Conservation (phyloP, 2,797 vertebrate genomes). For the Semotilus atromaculatus region DNA sequence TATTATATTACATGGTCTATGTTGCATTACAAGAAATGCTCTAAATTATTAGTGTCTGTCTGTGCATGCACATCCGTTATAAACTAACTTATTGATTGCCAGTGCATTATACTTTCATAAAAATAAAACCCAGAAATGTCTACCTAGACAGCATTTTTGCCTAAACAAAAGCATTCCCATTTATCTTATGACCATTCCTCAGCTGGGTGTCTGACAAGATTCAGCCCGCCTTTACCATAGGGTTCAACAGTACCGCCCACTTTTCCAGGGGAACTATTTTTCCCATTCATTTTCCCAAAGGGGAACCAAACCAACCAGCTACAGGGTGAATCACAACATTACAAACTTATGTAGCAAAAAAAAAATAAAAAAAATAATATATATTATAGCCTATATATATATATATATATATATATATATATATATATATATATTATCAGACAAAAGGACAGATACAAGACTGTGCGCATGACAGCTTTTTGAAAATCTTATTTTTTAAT, state of each 20-base stretch:
- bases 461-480: too few species aligned
- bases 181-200: too few species aligned
- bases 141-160: not conserved
- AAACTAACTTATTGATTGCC: not conserved
- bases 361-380: too few species aligned
- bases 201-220: too few species aligned
- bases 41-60: not conserved
- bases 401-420: too few species aligned
- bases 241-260: too few species aligned
- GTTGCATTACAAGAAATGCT: not conserved
- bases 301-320: not conserved
- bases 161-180: not conserved
- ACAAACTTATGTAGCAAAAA: too few species aligned
- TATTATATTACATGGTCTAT: not conserved
- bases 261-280: not conserved
- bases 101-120: not conserved
- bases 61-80: not conserved
- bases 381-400: too few species aligned
- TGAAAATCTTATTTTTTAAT: too few species aligned
- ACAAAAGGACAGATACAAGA: not conserved
- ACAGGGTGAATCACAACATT: not conserved
- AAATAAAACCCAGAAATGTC: not conserved
- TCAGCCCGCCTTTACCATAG: too few species aligned
- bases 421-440: too few species aligned
- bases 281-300: not conserved